Base-by-base conservation (phyloP, 2,797 vertebrate genomes). In the Epinephelus malabaricus region DNA sequence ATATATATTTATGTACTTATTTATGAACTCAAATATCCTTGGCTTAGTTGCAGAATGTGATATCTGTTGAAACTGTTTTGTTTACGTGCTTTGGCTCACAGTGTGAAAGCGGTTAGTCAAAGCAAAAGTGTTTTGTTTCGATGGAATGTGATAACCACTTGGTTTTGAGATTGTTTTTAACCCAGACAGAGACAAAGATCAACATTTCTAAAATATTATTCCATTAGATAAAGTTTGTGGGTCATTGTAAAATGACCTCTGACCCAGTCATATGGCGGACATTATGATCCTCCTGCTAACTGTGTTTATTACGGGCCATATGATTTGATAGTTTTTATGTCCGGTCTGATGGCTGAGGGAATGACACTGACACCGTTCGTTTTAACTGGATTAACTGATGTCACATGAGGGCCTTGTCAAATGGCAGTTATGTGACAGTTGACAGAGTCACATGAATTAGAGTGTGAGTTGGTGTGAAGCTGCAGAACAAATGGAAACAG, bases 381-480 rank as follows among this genome's bases (percentile, higher is more conserved):
- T 73, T 25, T 58, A 47, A 56, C 58, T 45, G 18, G 73, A 58
- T 66, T 15, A 50, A 59, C 3, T 17, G 15, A 47, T 50, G 68
- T 83, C 81, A 85, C 71, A 78, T 85, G 75, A 80, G 47, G 70
- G 68, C 66, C 61, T 18, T 61, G 76, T 71, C 79, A 83, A 83
- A 66, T 43, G 60, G 45, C 60, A 73, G 70, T 59, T 67, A 84
- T 49, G 38, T 73, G 79, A 82, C n/a, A 54, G 46, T 18, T 0
- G 0, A 63, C 4, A 0, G 12, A 63, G 69, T 88, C 85, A 81
- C 64, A 76, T 62, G 82, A 76, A 68, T 60, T 30, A 6, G 70
- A 78, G 38, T 46, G 21, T 40, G 27, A 72, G 34, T 49, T 59
- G 10, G 18, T 23, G 45, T 18, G 23, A 46, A 76, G 74, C 23